Evolutionary conservation across 2,888 invertebrate genomes (phyloP), one percentile per base, ranked within the genome.

Genomic region (Meandrusa payeni): DNA sequence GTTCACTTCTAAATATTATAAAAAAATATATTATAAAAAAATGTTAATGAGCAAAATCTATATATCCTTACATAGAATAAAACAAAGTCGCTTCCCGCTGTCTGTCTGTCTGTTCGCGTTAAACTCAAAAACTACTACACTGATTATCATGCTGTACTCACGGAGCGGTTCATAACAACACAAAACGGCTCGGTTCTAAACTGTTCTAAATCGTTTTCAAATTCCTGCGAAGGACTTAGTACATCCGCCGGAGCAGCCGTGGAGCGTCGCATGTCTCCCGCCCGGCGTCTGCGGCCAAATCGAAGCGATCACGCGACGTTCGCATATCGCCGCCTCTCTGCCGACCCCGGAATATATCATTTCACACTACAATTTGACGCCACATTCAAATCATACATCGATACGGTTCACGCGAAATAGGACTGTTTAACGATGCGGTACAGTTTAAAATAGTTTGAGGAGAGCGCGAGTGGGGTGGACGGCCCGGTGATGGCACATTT

Each of bases 361-460:
- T 79, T 81, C 73, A 82, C 83, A 83, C 83, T 75, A 74, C 68
- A 55, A 70, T 74, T 71, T 68, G 70, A 80, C 78, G 76, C 82
- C 69, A 68, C 59, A 68, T 68, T 69, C 59, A 60, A 61, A 54
- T 49, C 61, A 59, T 54, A 66, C 46, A 51, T 54, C 46, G 15
- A 2, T 4, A 44, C 7, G 11, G 10, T 5, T 34, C 52, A 52
- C 57, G 48, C 50, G 5, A 62, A 61, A 64, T 55, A 59, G 56
- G 59, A 67, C 71, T 72, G 65, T 57, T 42, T 44, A 3, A 47
- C 46, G 32, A 44, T 6, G 9, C 1, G 1, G 13, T 57, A 65
- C 46, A 52, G 55, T 51, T 52, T 52, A 54, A 47, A 48, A 51
- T 50, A 10, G 15, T 22, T 36, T 43, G 33, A 15, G 41, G 29